phyloP scores from a whole-genome alignment of 2,113 vertebrate genomes.

The Tylochromis polylepis region DNA sequence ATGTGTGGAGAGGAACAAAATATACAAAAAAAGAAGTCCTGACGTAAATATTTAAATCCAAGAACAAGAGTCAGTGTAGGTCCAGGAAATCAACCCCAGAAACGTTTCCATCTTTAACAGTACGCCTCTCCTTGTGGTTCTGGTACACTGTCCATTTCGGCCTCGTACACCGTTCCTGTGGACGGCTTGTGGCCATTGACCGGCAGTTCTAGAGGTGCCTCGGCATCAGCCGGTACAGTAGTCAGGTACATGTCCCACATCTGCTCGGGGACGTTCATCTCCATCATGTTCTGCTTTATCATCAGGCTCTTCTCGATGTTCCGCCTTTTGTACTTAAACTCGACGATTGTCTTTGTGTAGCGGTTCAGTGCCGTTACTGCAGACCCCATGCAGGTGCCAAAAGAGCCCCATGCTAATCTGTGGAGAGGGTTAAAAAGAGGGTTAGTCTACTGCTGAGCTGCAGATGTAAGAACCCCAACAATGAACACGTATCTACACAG shows the following conservation, averaged over 20 bases:
- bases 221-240: conserved; percentile 50
- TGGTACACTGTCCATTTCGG: conserved; percentile 17
- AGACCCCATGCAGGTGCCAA: conserved; percentile 87
- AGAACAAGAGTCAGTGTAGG: neutral
- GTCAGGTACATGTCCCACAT: conserved; percentile 78
- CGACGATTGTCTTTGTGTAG: conserved; percentile 82
- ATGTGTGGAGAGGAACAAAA: neutral
- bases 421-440: neutral
- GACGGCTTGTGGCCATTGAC: conserved; percentile 60
- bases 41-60: conserved; percentile 20
- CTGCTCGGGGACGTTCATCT: conserved; percentile 69
- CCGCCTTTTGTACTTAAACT: conserved; percentile 83
- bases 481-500: neutral
- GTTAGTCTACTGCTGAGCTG: neutral
- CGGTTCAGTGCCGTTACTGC: conserved; percentile 81
- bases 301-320: conserved; percentile 79
- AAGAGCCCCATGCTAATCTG: conserved; percentile 88
- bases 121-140: conserved; percentile 62
- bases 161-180: neutral
- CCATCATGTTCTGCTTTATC: conserved; percentile 73
- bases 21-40: neutral
- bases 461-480: rapidly evolving
- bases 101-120: conserved; percentile 38
- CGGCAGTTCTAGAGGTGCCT: conserved; percentile 54
- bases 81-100: neutral